Evolutionary conservation across 2,113 vertebrate species (phyloP).

Genomic region (Odobenus rosmarus): DNA sequence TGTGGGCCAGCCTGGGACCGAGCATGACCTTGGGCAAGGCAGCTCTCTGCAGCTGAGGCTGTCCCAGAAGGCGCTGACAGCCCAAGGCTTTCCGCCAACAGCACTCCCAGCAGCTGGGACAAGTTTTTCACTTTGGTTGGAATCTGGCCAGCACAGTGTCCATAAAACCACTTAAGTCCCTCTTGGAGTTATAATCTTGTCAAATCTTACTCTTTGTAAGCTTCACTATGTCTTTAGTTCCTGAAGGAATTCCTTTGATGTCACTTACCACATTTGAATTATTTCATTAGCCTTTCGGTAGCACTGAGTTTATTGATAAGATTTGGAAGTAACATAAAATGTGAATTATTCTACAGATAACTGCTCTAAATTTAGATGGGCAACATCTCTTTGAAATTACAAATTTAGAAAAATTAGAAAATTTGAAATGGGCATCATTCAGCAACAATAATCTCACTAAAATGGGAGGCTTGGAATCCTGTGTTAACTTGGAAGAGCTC

Average conservation of each 20-base stretch:
- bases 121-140: not conserved
- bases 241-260: conserved; percentile 22
- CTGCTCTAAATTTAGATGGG: conserved; percentile 89
- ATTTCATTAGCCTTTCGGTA: conserved; percentile 41
- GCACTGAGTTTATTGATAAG: conserved; percentile 47
- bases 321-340: conserved; percentile 66
- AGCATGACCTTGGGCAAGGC: not conserved
- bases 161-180: not conserved
- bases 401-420: conserved; percentile 88
- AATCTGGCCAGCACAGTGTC: not conserved
- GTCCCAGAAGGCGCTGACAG: not conserved
- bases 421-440: conserved; percentile 92
- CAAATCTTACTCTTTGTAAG: conserved; percentile 18
- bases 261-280: conserved; percentile 22
- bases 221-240: conserved; percentile 25
- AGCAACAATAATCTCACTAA: conserved; percentile 90
- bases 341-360: conserved; percentile 87
- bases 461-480: conserved; percentile 89
- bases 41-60: not conserved
- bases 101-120: not conserved
- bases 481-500: conserved; percentile 90
- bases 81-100: not conserved
- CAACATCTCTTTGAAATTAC: conserved; percentile 89
- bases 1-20: not conserved
- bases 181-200: not conserved